These are phyloP conservation scores for Actinostola sp. DNA, from an alignment of 92 coral and sea anemone species.

Conservation along the genomic window DNA sequence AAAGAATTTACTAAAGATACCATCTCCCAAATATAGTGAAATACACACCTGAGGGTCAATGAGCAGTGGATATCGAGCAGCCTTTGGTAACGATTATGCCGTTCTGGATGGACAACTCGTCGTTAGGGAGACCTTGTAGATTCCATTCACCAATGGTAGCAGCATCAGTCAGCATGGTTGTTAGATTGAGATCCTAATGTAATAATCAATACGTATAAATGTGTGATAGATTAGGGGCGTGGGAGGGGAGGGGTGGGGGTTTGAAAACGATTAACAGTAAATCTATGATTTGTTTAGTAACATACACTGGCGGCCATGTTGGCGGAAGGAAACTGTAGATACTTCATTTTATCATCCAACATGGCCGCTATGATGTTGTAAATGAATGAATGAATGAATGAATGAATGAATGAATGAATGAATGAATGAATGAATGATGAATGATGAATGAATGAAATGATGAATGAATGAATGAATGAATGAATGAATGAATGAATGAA, in stretches of 20 bases:
- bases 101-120: constrained; percentile 93
- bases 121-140: constrained; percentile 95
- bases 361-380: no score
- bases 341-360: no score
- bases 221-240: neutral
- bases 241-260: neutral
- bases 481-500: neutral
- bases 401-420: no score
- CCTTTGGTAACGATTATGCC: constrained; percentile 99
- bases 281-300: no score
- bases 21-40: no score
- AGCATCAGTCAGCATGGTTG: constrained; percentile 92
- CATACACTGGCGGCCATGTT: no score
- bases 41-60: constrained; percentile 99
- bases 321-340: no score
- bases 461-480: neutral
- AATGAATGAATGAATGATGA: no score
- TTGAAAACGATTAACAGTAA: no score
- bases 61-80: constrained; percentile 89
- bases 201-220: neutral
- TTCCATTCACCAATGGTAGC: constrained; percentile 99
- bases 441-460: neutral
- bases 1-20: no score
- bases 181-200: constrained; percentile 80
- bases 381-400: no score